Evolutionary conservation across 1,140 invertebrate species (phyloP).

Genomic region (Agrypnia vestita): DNA sequence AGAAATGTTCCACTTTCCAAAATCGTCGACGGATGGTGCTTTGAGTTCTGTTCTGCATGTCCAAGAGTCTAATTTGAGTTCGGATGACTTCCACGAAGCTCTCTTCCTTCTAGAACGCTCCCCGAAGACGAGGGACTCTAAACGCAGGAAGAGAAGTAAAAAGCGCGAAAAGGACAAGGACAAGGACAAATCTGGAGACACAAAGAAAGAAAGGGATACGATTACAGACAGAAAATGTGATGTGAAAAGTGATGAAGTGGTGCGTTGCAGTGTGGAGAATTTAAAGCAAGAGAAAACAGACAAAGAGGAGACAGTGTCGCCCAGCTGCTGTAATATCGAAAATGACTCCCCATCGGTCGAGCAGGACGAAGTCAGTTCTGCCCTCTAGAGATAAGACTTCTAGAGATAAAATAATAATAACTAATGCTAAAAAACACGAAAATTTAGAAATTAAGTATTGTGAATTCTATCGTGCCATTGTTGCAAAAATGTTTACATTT

Average conservation of each 20-base stretch:
- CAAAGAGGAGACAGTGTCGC: slow-evolving; percentile 13
- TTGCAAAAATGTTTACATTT: too few species aligned
- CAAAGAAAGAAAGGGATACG: slow-evolving; percentile 63
- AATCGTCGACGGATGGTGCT: slow-evolving; percentile 75
- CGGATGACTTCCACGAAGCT: slow-evolving; percentile 77
- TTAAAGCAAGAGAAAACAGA: slow-evolving; percentile 42
- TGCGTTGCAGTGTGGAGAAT: slow-evolving; percentile 42
- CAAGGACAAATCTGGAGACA: slow-evolving; percentile 52
- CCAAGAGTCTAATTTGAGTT: slow-evolving; percentile 76
- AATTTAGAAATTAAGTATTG: background rate
- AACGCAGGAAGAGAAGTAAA: slow-evolving; percentile 66
- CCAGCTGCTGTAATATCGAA: slow-evolving; percentile 47
- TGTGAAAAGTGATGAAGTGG: slow-evolving; percentile 38
- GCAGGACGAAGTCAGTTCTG: slow-evolving; percentile 59
- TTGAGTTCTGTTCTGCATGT: slow-evolving; percentile 76
- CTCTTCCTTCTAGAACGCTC: slow-evolving; percentile 74
- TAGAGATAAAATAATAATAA: too few species aligned
- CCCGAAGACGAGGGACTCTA: slow-evolving; percentile 70
- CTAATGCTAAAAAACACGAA: too few species aligned
- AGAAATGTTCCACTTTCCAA: slow-evolving; percentile 75
- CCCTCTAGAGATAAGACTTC: slow-evolving; percentile 41
- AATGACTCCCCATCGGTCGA: slow-evolving; percentile 56
- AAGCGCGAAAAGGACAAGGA: slow-evolving; percentile 63
- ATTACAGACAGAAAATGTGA: slow-evolving; percentile 32
- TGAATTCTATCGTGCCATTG: background rate